Percentiles rank a stretch among this genome's conserved stretches.
These are phyloP conservation scores for Zoanthus sociatus DNA, from an alignment of 92 coral and sea anemone genomes.

Conservation along the genomic window DNA sequence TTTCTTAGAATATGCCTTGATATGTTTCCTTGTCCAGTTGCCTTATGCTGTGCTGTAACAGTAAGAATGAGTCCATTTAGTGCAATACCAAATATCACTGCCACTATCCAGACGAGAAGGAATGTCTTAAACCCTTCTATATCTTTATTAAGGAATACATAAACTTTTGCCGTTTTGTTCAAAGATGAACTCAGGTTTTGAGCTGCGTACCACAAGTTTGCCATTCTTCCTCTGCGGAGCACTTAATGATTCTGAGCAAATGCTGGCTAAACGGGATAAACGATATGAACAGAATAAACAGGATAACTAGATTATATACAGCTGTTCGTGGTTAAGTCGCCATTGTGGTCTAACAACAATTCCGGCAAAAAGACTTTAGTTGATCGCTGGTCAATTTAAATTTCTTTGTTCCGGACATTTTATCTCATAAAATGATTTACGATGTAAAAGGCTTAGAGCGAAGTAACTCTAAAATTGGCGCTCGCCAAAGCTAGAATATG, in stretches of 20 bases:
- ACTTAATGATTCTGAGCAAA: neutral
- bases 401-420: too few relatives aligned
- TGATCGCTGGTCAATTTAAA: too few relatives aligned
- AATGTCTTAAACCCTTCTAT: neutral
- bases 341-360: too few relatives aligned
- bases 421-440: too few relatives aligned
- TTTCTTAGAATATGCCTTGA: neutral
- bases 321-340: too few relatives aligned
- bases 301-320: neutral
- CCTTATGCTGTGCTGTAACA: neutral
- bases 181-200: neutral
- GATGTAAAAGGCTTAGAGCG: too few relatives aligned
- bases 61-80: neutral
- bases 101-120: neutral
- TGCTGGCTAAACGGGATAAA: neutral
- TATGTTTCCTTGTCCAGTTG: neutral
- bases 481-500: too few relatives aligned
- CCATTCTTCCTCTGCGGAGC: neutral
- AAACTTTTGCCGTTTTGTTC: neutral
- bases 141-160: neutral
- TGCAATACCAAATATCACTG: neutral
- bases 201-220: neutral
- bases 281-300: too few relatives aligned
- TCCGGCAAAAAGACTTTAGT: too few relatives aligned
- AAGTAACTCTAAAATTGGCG: too few relatives aligned